Conservation (phyloP, 1,140 invertebrate genomes). For the Zelostemma sp. region DNA sequence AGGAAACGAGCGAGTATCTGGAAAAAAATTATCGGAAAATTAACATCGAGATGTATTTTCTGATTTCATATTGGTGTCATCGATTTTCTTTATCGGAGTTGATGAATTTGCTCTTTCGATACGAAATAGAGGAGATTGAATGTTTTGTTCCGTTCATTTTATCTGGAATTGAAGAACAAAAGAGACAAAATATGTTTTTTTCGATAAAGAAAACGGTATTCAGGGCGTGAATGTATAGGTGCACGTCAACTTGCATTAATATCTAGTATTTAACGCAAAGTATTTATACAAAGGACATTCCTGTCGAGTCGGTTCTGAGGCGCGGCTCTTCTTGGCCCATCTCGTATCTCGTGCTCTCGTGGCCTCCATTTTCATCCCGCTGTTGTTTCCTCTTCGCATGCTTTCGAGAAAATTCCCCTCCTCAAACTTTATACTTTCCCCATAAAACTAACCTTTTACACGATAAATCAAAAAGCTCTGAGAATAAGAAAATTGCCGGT, state of each 20-base stretch:
- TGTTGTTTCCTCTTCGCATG: background rate
- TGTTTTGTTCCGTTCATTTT: no score
- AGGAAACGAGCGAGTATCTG: background rate
- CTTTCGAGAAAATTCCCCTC: no score
- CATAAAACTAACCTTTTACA: background rate
- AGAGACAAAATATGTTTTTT: no score
- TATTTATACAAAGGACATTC: slow-evolving; percentile 57
- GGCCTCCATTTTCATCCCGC: slow-evolving; percentile 20
- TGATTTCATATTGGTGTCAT: background rate
- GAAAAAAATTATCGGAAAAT: background rate
- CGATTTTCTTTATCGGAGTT: background rate
- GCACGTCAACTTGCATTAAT: slow-evolving; percentile 28
- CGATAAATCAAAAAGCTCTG: background rate
- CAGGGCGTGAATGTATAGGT: slow-evolving; percentile 13
- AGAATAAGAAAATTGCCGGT: background rate
- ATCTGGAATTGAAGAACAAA: no score
- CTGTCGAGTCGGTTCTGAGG: slow-evolving; percentile 53
- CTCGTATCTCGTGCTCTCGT: slow-evolving; percentile 25
- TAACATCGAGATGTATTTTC: background rate
- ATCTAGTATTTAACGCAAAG: slow-evolving; percentile 33
- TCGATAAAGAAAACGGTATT: slow-evolving; percentile 15
- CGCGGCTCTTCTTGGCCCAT: slow-evolving; percentile 43
- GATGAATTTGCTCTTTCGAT: background rate
- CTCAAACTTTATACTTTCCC: background rate
- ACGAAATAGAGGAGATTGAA: background rate